A percentile compares a stretch with the other conserved stretches of the same genome.
Conservation (phyloP, 2,797 vertebrate genomes). For the Smutsia temminckii region DNA sequence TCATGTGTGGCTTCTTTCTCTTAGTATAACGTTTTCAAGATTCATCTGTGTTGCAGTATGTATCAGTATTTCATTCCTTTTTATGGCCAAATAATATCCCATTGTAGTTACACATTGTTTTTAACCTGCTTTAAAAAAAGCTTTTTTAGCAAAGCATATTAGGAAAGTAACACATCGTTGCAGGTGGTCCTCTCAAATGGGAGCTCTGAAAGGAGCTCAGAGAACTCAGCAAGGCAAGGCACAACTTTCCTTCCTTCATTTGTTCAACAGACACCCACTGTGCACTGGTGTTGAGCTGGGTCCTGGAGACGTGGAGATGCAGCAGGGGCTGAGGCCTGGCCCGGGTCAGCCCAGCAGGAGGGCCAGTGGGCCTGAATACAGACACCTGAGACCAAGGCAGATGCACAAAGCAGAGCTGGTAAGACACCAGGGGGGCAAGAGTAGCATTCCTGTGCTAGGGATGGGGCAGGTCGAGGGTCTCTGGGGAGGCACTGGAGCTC, state of each 20-base stretch:
- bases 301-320: background rate
- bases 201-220: background rate
- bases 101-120: background rate
- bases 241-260: background rate
- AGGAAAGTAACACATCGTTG: background rate
- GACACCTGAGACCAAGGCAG: background rate
- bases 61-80: background rate
- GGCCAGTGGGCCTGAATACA: background rate
- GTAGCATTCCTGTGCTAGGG: background rate
- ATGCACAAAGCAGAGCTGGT: background rate
- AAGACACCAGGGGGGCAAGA: background rate
- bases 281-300: background rate
- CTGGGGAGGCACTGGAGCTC: background rate
- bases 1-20: background rate
- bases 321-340: background rate
- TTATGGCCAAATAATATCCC: background rate
- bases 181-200: background rate
- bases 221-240: background rate
- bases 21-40: background rate
- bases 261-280: background rate
- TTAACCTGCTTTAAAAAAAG: background rate
- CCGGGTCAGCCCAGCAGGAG: background rate
- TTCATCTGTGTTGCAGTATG: background rate
- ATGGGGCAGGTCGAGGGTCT: background rate
- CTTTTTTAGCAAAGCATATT: background rate